Evolutionary conservation across 2,888 invertebrate genomes (phyloP), one percentile per base, ranked within the genome.

Genomic region (Chrysomela aeneicollis): DNA sequence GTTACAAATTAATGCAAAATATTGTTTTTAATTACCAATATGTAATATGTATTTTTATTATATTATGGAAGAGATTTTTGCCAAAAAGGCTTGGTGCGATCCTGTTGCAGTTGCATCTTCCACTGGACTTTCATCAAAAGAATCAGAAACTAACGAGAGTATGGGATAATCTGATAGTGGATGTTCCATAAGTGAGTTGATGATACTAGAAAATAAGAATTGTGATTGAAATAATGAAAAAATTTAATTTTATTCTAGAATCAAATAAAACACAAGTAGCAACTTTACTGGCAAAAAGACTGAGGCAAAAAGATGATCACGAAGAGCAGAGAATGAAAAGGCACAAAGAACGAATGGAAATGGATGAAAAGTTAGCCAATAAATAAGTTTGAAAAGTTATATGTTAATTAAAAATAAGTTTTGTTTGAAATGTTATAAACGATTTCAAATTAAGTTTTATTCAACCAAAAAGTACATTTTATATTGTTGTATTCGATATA

Each of bases 261-360:
- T 52, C 52, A 52, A 26, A 26, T 30, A 52, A 52, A 22, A 30
- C 52, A 15, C 52, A 1, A 52, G n/a, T 52, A 1, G 52, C 32
- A 1, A 32, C 26, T 15, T 51, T 62, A 37, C 54, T 68, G 8
- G 58, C 6, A 60, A 70, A 68, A 67, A 57, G 66, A 59, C 18
- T 71, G 18, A 52, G 53, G 37, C 64, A 70, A 50, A 69, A 70
- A 63, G 67, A 68, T 17, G 66, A 66, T 37, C 69, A 72, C 18
- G 68, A 69, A 55, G 59, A 63, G 22, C n/a, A 58, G 0, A 70
- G 51, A 58, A 64, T 19, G 9, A 68, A 66, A 64, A 62, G 67
- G 49, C 70, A 72, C 37, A 64, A 65, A 59, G 69, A 72, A 47
- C 55, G 66, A 49, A 67, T 71, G 68, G 68, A 66, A 30, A 72